Conservation (phyloP, 2,113 vertebrate genomes). For the Patagioenas fasciata region DNA sequence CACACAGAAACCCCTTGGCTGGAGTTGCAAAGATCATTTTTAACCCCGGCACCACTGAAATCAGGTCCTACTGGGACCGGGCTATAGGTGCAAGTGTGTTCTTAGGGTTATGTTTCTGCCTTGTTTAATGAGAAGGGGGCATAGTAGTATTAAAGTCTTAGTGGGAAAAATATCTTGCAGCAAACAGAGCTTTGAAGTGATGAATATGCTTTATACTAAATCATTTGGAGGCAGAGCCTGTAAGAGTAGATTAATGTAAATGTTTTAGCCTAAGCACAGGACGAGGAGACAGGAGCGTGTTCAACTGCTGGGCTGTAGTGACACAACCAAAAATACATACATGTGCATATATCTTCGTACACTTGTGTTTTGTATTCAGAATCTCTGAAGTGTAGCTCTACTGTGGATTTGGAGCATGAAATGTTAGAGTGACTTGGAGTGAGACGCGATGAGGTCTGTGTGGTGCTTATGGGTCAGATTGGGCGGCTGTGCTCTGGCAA, state of each 20-base stretch:
- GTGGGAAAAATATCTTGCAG: not conserved
- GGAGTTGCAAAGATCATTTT: not conserved
- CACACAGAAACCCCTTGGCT: not conserved
- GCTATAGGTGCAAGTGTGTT: not conserved
- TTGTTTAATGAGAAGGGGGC: not conserved
- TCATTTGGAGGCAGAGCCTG: not conserved
- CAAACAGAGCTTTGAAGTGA: not conserved
- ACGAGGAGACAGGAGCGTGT: not conserved
- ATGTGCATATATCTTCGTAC: no score
- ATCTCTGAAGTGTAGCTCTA: not conserved
- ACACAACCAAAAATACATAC: not conserved
- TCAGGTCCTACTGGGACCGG: not conserved
- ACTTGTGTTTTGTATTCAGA: not conserved
- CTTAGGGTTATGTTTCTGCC: not conserved
- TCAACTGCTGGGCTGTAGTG: not conserved
- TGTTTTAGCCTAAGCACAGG: not conserved
- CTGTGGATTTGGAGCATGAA: not conserved
- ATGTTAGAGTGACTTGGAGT: not conserved
- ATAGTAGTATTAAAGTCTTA: not conserved
- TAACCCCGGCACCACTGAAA: not conserved
- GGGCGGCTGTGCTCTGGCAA: not conserved
- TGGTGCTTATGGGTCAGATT: not conserved
- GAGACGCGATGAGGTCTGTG: no score
- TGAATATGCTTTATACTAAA: not conserved
- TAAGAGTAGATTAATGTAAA: not conserved